These are phyloP conservation scores for Rhipidura dahli DNA, from an alignment of 2,113 vertebrate species.

Conservation along the genomic window DNA sequence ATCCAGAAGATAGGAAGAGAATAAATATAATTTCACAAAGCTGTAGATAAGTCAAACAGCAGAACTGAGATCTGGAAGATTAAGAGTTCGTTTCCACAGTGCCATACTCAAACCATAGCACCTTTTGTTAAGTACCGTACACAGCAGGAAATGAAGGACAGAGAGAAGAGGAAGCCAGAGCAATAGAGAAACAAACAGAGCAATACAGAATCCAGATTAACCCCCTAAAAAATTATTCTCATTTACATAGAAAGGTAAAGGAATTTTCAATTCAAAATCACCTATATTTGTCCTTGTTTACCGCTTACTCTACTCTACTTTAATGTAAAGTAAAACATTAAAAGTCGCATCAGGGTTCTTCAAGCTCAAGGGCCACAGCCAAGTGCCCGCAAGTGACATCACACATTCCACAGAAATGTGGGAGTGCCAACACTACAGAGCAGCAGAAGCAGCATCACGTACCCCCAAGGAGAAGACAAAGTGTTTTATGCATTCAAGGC, in stretches of 20 bases:
- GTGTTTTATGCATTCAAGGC: background rate
- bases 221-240: background rate
- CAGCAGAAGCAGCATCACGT: background rate
- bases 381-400: background rate
- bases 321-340: too few species aligned
- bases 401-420: background rate
- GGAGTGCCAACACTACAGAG: background rate
- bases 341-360: background rate
- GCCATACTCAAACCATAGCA: background rate
- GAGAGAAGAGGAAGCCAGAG: background rate
- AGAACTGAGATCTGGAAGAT: background rate
- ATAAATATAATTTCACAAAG: background rate
- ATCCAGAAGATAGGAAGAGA: background rate
- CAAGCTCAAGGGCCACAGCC: background rate
- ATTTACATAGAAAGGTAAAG: background rate
- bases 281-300: too few species aligned
- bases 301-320: too few species aligned
- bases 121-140: background rate
- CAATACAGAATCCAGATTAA: fast-evolving
- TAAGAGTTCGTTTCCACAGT: background rate
- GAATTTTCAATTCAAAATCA: background rate
- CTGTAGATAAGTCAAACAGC: background rate
- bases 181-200: background rate
- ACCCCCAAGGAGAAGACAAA: background rate
- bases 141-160: background rate